phyloP scores from a whole-genome alignment of 1,140 invertebrate species.

The Drosophila tani region DNA sequence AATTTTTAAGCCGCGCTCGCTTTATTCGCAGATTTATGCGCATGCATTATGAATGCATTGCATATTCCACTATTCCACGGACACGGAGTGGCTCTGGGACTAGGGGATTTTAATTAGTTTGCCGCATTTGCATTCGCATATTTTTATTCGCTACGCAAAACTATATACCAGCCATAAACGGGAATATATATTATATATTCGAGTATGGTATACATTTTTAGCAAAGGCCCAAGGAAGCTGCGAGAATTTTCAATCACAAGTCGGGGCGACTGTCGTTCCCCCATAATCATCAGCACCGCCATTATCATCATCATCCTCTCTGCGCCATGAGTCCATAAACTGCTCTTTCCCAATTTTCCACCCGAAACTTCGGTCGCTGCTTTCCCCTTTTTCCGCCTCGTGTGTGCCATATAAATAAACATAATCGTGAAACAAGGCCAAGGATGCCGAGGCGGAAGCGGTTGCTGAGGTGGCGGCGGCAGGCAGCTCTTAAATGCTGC shows the following conservation, averaged over 20 bases:
- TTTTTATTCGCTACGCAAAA: not conserved
- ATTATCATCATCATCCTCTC: not conserved
- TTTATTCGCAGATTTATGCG: slow-evolving; percentile 71
- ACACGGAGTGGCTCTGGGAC: slow-evolving; percentile 1
- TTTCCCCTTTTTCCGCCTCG: slow-evolving; percentile 12
- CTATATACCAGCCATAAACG: not conserved
- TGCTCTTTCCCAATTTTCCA: not conserved
- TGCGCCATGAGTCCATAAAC: slow-evolving; percentile 25
- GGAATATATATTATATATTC: not conserved
- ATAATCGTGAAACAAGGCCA: slow-evolving; percentile 71
- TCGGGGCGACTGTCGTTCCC: slow-evolving; percentile 6
- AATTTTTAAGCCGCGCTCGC: slow-evolving; percentile 69
- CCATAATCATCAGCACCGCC: not conserved
- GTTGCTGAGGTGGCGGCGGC: not conserved
- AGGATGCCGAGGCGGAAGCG: not conserved
- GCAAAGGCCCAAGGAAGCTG: not conserved
- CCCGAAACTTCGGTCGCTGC: slow-evolving; percentile 1
- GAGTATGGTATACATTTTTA: too few species aligned
- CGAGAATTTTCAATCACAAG: slow-evolving; percentile 38
- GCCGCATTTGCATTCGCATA: slow-evolving; percentile 54
- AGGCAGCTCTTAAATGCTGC: slow-evolving; percentile 70
- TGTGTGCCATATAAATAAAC: slow-evolving; percentile 73
- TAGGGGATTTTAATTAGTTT: slow-evolving; percentile 65
- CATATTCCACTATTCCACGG: slow-evolving; percentile 40
- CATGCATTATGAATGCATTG: slow-evolving; percentile 70